Conservation (phyloP, 2,888 invertebrate genomes). For the Heliconius erato region DNA sequence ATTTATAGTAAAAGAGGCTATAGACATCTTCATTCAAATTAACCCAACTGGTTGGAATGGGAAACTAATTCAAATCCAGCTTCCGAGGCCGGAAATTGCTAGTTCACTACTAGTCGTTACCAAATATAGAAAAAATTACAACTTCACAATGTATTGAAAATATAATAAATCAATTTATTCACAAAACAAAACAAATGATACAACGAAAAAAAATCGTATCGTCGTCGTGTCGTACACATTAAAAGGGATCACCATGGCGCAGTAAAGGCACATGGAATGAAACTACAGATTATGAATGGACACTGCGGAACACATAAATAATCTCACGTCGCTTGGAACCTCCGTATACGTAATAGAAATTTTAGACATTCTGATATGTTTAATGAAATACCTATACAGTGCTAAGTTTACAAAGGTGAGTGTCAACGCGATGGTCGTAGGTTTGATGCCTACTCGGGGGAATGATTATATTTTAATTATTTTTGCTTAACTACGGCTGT, state of each 20-base stretch:
- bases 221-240: constrained; percentile 22
- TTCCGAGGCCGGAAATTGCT: too few relatives aligned
- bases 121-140: too few relatives aligned
- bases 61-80: too few relatives aligned
- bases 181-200: neutral
- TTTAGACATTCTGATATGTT: neutral
- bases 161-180: too few relatives aligned
- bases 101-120: too few relatives aligned
- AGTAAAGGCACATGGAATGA: constrained; percentile 42
- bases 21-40: too few relatives aligned
- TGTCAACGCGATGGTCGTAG: neutral
- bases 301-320: constrained; percentile 51
- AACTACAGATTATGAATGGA: constrained; percentile 50
- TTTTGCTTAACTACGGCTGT: too few relatives aligned
- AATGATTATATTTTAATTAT: neutral
- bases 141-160: too few relatives aligned
- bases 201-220: constrained; percentile 8
- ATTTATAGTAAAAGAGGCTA: too few relatives aligned
- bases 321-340: constrained; percentile 47
- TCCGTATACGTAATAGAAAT: constrained; percentile 39
- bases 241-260: constrained; percentile 26
- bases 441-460: neutral
- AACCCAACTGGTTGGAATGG: too few relatives aligned
- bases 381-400: neutral
- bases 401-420: neutral